phyloP scores from a whole-genome alignment of 2,113 vertebrate genomes.

The Azemiops feae region DNA sequence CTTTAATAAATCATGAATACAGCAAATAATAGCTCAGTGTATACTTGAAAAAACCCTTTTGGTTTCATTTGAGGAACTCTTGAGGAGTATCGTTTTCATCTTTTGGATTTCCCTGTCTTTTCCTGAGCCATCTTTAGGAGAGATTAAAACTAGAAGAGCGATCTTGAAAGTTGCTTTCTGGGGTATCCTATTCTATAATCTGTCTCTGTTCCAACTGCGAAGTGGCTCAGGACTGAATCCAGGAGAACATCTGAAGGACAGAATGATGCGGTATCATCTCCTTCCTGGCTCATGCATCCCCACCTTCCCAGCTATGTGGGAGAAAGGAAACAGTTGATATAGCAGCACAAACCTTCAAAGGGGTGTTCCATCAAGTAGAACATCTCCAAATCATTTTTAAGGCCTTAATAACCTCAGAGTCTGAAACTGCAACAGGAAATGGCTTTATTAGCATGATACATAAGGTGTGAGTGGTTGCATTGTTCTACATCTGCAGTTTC shows the following conservation, averaged over 20 bases:
- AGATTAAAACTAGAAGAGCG: not conserved
- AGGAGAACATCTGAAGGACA: not conserved
- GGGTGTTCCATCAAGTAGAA: not conserved
- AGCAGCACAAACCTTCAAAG: not conserved
- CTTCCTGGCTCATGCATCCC: not conserved
- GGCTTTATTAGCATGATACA: not conserved
- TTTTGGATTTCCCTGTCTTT: not conserved
- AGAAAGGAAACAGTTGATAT: not conserved
- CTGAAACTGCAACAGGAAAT: not conserved
- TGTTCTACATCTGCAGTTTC: too few relatives aligned
- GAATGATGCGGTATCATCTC: not conserved
- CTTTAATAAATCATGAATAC: not conserved
- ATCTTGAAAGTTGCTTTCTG: not conserved
- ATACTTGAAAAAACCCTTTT: not conserved
- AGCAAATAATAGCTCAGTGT: not conserved
- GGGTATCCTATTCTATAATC: not conserved
- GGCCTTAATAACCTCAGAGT: not conserved
- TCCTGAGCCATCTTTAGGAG: not conserved
- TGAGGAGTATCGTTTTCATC: not conserved
- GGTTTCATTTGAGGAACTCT: not conserved
- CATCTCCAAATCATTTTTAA: not conserved
- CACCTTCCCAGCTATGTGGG: not conserved
- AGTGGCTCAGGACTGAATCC: not conserved
- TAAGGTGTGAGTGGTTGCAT: too few relatives aligned
- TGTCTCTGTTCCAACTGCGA: not conserved